These are phyloP conservation scores for Muscidifurax raptorellus DNA, from an alignment of 1,140 invertebrate species.

Conservation along the genomic window DNA sequence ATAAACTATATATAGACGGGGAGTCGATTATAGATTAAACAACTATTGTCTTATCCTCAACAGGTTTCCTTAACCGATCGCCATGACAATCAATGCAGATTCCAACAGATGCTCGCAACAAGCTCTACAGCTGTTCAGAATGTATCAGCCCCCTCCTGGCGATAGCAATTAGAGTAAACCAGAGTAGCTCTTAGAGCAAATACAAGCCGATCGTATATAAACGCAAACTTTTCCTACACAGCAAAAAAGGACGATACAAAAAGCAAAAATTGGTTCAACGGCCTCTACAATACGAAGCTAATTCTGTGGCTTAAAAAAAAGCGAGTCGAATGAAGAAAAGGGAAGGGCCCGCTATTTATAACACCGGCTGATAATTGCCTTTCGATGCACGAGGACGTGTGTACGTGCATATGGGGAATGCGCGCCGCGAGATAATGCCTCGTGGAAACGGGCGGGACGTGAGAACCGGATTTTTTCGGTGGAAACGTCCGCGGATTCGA, in stretches of 20 bases:
- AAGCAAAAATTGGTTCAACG: too few species aligned
- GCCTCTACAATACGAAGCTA: too few species aligned
- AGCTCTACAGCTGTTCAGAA: slow-evolving; percentile 4
- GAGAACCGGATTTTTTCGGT: slow-evolving; percentile 35
- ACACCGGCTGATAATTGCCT: slow-evolving; percentile 28
- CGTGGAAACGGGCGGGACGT: slow-evolving; percentile 22
- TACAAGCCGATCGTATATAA: background rate
- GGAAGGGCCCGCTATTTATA: slow-evolving; percentile 31
- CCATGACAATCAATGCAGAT: slow-evolving; percentile 6
- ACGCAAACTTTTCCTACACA: too few species aligned
- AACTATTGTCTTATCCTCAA: background rate
- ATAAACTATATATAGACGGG: background rate
- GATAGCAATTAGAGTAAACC: background rate
- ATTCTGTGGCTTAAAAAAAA: too few species aligned
- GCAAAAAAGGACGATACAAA: too few species aligned
- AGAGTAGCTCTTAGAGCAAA: too few species aligned
- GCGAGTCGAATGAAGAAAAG: background rate
- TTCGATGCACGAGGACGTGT: slow-evolving; percentile 36
- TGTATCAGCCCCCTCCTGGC: background rate
- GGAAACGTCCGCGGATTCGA: slow-evolving; percentile 10
- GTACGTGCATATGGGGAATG: background rate
- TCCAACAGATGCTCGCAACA: background rate
- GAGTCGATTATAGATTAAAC: background rate
- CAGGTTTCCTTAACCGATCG: slow-evolving; percentile 9
- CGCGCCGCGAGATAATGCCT: background rate